Conservation (phyloP, 2,888 invertebrate genomes). For the Tineola bisselliella region DNA sequence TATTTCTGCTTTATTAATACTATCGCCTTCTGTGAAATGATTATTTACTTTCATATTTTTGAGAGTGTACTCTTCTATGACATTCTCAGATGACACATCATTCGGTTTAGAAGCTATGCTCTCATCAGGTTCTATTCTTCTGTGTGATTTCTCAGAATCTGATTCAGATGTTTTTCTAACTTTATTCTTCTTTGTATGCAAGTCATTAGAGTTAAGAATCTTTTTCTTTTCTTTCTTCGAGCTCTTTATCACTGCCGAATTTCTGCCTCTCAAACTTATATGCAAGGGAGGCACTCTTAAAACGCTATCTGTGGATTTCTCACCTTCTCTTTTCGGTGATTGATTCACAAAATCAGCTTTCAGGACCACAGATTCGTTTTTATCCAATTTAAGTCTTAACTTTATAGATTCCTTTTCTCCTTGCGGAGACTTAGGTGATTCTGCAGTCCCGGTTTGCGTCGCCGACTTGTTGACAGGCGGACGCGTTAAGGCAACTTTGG, state of each 20-base stretch:
- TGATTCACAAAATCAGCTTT: slow-evolving; percentile 79
- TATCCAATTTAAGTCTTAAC: slow-evolving; percentile 82
- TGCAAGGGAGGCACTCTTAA: slow-evolving; percentile 88
- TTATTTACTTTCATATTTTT: slow-evolving; percentile 52
- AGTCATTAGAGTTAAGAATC: slow-evolving; percentile 44
- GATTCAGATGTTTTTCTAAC: slow-evolving; percentile 49
- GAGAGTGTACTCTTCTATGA: slow-evolving; percentile 52
- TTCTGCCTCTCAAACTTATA: slow-evolving; percentile 85
- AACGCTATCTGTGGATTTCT: slow-evolving; percentile 69
- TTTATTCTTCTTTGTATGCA: slow-evolving; percentile 66
- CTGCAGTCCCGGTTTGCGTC: slow-evolving; percentile 24
- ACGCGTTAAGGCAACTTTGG: slow-evolving; percentile 51
- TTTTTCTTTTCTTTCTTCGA: slow-evolving; percentile 76
- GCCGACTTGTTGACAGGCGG: slow-evolving; percentile 27
- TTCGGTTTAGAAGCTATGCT: slow-evolving; percentile 39
- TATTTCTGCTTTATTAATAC: slow-evolving; percentile 48
- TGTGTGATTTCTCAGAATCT: slow-evolving; percentile 40
- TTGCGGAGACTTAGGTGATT: slow-evolving; percentile 44
- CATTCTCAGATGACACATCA: slow-evolving; percentile 36
- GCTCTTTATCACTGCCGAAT: slow-evolving; percentile 85
- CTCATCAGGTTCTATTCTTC: slow-evolving; percentile 42
- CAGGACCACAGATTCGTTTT: slow-evolving; percentile 80
- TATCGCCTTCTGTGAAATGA: slow-evolving; percentile 41
- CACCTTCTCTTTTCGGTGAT: slow-evolving; percentile 48
- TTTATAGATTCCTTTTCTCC: slow-evolving; percentile 80